Conservation (phyloP, 1,140 invertebrate genomes). For the Hylaeus anthracinus region DNA sequence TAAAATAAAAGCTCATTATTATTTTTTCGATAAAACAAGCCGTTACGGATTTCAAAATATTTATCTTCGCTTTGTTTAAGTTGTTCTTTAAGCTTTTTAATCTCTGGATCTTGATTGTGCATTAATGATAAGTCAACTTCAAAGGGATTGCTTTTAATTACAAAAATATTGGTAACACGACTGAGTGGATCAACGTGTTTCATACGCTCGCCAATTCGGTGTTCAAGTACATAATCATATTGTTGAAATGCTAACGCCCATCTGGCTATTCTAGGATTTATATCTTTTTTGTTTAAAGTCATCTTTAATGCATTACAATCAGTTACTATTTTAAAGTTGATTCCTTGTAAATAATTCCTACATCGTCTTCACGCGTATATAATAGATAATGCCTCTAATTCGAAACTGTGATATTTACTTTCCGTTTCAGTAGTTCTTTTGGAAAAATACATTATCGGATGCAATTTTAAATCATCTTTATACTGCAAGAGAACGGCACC, state of each 20-base stretch:
- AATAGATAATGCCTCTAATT: not conserved
- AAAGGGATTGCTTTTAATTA: not conserved
- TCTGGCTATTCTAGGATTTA: not conserved
- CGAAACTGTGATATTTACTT: not conserved
- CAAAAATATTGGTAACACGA: not conserved
- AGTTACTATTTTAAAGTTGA: slow-evolving; percentile 7
- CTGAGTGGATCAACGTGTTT: not conserved
- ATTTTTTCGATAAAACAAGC: not conserved
- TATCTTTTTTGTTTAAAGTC: not conserved
- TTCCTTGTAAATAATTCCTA: slow-evolving; percentile 28
- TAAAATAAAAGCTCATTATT: not conserved
- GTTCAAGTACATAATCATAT: not conserved
- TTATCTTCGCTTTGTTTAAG: not conserved
- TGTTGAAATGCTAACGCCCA: not conserved
- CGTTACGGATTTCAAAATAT: not conserved
- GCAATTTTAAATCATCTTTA: not conserved
- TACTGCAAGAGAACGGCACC: not conserved
- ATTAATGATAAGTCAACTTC: not conserved
- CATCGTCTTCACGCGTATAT: not conserved
- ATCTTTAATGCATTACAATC: not conserved
- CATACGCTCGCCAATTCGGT: not conserved
- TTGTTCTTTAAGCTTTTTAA: not conserved
- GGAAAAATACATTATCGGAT: not conserved
- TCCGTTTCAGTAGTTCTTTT: not conserved
- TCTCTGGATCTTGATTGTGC: not conserved